Conservation (phyloP, 2,113 vertebrate genomes). For the Brachypteracias leptosomus region DNA sequence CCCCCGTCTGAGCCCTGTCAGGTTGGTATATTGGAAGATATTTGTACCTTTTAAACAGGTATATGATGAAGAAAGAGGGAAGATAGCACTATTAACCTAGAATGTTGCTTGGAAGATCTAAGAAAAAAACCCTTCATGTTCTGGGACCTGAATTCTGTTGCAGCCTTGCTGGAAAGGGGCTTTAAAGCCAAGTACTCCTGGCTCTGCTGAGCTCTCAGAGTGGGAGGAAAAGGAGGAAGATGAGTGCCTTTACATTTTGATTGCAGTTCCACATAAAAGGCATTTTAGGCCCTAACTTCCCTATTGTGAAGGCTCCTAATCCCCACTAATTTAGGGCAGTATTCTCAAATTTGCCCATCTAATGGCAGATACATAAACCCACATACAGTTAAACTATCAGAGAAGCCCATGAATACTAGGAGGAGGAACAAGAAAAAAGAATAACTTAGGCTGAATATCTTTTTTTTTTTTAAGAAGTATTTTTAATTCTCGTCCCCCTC, state of each 20-base stretch:
- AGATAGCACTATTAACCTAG: conserved; percentile 12
- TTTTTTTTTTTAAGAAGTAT: neutral
- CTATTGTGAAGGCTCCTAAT: neutral
- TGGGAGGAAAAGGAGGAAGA: neutral
- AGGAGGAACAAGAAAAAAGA: neutral
- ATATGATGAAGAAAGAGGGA: conserved; percentile 13
- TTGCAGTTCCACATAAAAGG: neutral
- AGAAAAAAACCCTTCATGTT: conserved; percentile 34
- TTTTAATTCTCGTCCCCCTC: neutral
- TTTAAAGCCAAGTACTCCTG: conserved; percentile 6
- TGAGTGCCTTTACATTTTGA: neutral
- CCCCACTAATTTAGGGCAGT: neutral
- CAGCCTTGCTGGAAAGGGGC: neutral
- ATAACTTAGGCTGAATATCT: neutral
- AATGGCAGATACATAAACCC: neutral
- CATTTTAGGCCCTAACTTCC: neutral
- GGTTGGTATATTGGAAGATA: neutral
- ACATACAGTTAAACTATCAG: neutral
- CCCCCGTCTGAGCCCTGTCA: neutral
- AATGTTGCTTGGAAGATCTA: conserved; percentile 26
- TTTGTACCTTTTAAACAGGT: conserved; percentile 42
- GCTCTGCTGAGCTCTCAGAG: neutral
- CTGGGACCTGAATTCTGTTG: neutral
- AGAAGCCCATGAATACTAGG: neutral
- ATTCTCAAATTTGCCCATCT: neutral